These are phyloP conservation scores for Apomyelois bistriatella DNA, from an alignment of 2,888 invertebrate species.

Conservation along the genomic window DNA sequence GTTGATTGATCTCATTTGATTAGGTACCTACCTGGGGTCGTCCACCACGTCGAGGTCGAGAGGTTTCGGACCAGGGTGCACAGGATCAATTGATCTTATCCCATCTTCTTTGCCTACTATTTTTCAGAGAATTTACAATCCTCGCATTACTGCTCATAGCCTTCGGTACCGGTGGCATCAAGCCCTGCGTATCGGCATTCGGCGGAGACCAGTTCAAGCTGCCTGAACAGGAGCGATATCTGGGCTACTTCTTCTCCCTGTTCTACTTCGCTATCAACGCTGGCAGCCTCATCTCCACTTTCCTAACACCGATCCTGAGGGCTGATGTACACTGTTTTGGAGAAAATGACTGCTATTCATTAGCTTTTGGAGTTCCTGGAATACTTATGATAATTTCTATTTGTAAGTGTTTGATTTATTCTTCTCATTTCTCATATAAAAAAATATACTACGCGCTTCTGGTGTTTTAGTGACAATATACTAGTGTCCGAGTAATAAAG, in stretches of 20 bases:
- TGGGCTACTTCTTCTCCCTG: conserved; percentile 93
- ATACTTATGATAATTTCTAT: conserved; percentile 90
- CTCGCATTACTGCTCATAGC: conserved; percentile 88
- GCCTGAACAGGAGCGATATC: conserved; percentile 87
- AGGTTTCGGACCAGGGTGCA: too few relatives aligned
- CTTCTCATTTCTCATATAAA: too few relatives aligned
- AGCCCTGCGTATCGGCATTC: conserved; percentile 96
- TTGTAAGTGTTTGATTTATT: conserved; percentile 82
- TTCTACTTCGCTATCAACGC: conserved; percentile 97
- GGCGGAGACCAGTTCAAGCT: conserved; percentile 96
- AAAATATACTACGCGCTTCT: too few relatives aligned
- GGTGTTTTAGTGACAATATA: too few relatives aligned
- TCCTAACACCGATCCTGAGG: conserved; percentile 92
- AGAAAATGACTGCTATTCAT: conserved; percentile 87
- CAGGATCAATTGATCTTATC: too few relatives aligned
- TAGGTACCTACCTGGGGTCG: too few relatives aligned
- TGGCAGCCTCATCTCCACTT: conserved; percentile 93
- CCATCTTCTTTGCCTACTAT: background rate
- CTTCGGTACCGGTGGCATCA: conserved; percentile 96
- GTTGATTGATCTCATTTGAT: too few relatives aligned
- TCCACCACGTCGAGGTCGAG: too few relatives aligned
- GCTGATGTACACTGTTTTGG: conserved; percentile 89
- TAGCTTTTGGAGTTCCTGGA: conserved; percentile 95
- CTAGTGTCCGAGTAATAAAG: too few relatives aligned
- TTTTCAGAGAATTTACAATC: conserved; percentile 82